Base-by-base conservation (phyloP, 2,797 vertebrate species). In the Rhyacichthys aspro region DNA sequence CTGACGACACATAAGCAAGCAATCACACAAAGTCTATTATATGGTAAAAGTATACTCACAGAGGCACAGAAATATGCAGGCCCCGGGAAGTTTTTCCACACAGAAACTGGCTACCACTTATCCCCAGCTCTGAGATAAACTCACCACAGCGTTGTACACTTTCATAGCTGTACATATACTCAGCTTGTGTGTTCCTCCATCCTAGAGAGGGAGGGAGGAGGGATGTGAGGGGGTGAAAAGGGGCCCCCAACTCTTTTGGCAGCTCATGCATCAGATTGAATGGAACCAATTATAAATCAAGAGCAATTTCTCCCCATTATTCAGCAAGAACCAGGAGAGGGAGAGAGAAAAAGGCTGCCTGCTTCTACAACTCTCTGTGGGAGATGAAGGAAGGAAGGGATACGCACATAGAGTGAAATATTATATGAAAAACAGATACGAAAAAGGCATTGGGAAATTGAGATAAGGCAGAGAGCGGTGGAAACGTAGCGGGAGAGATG, bases 251-350 rank as follows among this genome's bases (percentile, higher is more conserved):
- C 79, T 86, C 82, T 72, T 87, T 85, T 92, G 90, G 88, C 89
- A 91, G 88, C 86, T 88, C 89, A 89, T 91, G 87, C 86, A 91
- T 90, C 86, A 90, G 86, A 82, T 80, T 90, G 90, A 92, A 93
- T 93, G 91, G 92, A 93, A 94, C 90, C 92, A 92, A 94, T 94
- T 94, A 92, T 87, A 92, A 91, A 93, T 91, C 90, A 92, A 90
- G 90, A 92, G 90, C 88, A 91, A 93, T 92, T 91, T 91, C 90
- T 90, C 72, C 86, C 87, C 88, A 92, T 92, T 92, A 92, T 92
- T 92, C 90, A 88, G 79, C 80, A 85, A 84, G 88, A 91, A 86
- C 81, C 60, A 67, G 52, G 62, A 71, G 70, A 50, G 61, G 43
- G 11, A 56, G 76, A 66, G 62, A 19, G 50, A 53, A 45, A 39